Evolutionary conservation across 2,113 vertebrate species (phyloP).

Genomic region (Chaetops frenatus): DNA sequence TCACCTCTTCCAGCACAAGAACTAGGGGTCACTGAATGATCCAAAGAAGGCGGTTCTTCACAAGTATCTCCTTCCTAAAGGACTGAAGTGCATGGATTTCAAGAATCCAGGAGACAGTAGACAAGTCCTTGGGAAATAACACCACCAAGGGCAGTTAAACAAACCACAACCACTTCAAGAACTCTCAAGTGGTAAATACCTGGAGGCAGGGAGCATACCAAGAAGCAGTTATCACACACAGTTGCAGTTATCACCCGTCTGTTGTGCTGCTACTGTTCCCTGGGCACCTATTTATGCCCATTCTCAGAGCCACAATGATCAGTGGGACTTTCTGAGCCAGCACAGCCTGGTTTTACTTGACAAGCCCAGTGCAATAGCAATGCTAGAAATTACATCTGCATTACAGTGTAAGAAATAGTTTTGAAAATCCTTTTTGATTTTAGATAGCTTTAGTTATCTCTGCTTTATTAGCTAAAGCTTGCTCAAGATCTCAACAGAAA

Average conservation of each 20-base stretch:
- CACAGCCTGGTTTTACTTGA: neutral
- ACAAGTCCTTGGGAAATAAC: neutral
- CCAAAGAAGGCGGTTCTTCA: neutral
- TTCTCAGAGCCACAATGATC: neutral
- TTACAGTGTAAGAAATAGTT: neutral
- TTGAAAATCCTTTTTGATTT: neutral
- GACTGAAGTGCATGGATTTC: accelerated
- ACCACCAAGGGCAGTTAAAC: neutral
- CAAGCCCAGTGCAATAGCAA: neutral
- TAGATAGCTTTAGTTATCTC: neutral
- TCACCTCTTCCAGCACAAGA: neutral
- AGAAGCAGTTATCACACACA: neutral
- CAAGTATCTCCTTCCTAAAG: neutral
- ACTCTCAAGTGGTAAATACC: neutral
- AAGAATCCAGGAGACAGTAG: neutral
- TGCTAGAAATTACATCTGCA: neutral
- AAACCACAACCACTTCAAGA: neutral
- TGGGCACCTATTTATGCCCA: neutral
- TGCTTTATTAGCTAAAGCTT: neutral
- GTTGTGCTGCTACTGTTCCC: neutral
- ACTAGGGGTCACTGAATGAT: neutral
- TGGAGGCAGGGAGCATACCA: neutral
- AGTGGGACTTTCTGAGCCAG: neutral
- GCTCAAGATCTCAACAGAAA: neutral
- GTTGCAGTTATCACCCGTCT: too few species aligned